Base-by-base conservation (phyloP, 2,888 invertebrate genomes). In the Hoplodrina ambigua region DNA sequence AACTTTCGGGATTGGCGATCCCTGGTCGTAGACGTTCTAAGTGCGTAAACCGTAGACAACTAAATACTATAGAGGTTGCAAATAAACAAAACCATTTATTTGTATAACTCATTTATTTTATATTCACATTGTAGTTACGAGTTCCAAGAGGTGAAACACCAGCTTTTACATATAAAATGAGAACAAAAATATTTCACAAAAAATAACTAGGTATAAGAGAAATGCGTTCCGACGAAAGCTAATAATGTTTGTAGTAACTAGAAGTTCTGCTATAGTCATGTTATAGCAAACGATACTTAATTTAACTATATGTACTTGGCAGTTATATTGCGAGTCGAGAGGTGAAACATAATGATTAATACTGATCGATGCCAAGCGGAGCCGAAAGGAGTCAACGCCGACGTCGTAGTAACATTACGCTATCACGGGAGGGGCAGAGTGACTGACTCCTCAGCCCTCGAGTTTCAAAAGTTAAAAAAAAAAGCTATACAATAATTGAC, bases 51-150 rank as follows among this genome's bases (percentile, higher is more conserved):
- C 8, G 0, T 13, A 13, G 41, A 0, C 41, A 41, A 11, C 41
- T 4, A 41, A 41, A 41, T 13, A 2, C 0, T 41, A 1, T 1
- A 41, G 0, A 3, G 41, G 41, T 41, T 41, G 41, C 11, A 41
- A 41, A 84, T 87, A 83, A 84, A 85, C 25, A 78, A 81, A 85
- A 85, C 69, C 17, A 73, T 80, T 85, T 89, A 90, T 94, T 95
- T 95, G 94, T 95, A 95, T 95, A 95, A 95, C 95, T 95, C 94
- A 95, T 96, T 96, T 96, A 96, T 96, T 96, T 94, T 93, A 95
- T 95, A 95, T 96, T 95, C 96, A 96, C 95, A 96, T 94, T 92
- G 92, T 93, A 90, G 94, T 94, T 92, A 93, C 89, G 90, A 88
- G 93, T 94, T 93, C 89, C 95, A 92, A 89, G 87, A 89, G 84